Evolutionary conservation across 2,113 vertebrate genomes (phyloP).

Genomic region (Polyodon spathula): DNA sequence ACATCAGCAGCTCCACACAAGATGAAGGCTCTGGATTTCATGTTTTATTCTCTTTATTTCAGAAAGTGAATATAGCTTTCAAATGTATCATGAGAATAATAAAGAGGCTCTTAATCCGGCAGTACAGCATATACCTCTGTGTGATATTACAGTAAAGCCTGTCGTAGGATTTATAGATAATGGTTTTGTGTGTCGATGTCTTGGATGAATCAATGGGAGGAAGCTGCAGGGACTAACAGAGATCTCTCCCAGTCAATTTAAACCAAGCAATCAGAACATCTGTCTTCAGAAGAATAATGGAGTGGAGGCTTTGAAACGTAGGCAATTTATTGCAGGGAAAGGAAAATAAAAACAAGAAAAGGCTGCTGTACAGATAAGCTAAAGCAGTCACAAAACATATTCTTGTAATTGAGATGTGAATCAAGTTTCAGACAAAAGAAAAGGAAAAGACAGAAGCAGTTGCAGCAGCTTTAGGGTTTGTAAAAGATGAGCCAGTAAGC

Average conservation of each 20-base stretch:
- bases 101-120: slow-evolving; percentile 10
- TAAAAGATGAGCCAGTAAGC: no score
- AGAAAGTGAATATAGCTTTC: no score
- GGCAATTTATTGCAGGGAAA: slow-evolving; percentile 14
- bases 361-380: neutral
- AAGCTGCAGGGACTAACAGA: slow-evolving; percentile 20
- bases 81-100: slow-evolving; percentile 10
- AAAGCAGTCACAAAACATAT: neutral
- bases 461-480: no score
- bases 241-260: slow-evolving; percentile 46
- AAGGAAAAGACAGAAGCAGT: no score
- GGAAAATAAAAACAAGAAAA: slow-evolving; percentile 20
- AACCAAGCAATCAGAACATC: slow-evolving; percentile 26
- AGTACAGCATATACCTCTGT: slow-evolving; percentile 19
- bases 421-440: neutral
- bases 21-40: slow-evolving; percentile 9
- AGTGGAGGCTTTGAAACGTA: slow-evolving; percentile 12
- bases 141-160: slow-evolving; percentile 29
- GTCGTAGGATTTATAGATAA: slow-evolving; percentile 17
- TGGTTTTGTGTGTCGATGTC: slow-evolving; percentile 27
- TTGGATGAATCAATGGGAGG: slow-evolving; percentile 30
- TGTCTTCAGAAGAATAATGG: slow-evolving; percentile 16
- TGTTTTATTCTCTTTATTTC: slow-evolving; percentile 6
- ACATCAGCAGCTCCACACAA: slow-evolving; percentile 24
- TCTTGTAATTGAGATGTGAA: neutral